Conservation (phyloP, 2,113 vertebrate species). For the Vireo altiloquus region DNA sequence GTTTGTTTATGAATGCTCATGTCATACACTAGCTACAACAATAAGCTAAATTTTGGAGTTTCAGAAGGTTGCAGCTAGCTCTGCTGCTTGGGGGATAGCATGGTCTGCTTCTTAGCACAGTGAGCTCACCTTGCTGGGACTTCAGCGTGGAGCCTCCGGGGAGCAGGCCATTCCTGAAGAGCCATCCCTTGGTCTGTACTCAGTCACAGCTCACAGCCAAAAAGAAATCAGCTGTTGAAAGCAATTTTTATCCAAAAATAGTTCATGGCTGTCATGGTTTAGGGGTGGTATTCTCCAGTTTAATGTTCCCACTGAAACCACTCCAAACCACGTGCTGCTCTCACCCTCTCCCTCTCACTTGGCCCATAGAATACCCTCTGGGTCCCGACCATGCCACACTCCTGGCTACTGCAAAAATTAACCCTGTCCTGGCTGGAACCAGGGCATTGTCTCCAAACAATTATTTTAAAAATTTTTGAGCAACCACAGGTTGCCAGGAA, state of each 20-base stretch:
- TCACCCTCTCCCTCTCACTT: too few relatives aligned
- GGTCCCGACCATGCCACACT: background rate
- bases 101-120: background rate
- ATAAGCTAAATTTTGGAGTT: background rate
- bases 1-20: background rate
- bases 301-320: background rate
- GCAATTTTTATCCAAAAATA: background rate
- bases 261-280: fast-evolving
- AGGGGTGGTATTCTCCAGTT: background rate
- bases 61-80: background rate
- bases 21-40: background rate
- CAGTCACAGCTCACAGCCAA: background rate
- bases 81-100: background rate
- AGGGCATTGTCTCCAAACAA: background rate
- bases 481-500: background rate
- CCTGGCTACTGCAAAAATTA: background rate
- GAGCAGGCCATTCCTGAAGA: background rate
- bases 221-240: background rate
- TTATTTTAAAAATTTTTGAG: background rate
- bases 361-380: background rate
- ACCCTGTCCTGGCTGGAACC: background rate
- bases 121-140: background rate
- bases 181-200: fast-evolving
- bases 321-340: fast-evolving
- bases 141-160: background rate